A percentile compares a stretch with the other conserved stretches of the same genome.
Conservation (phyloP, 2,797 vertebrate species). For the Rhinophrynus dorsalis region DNA sequence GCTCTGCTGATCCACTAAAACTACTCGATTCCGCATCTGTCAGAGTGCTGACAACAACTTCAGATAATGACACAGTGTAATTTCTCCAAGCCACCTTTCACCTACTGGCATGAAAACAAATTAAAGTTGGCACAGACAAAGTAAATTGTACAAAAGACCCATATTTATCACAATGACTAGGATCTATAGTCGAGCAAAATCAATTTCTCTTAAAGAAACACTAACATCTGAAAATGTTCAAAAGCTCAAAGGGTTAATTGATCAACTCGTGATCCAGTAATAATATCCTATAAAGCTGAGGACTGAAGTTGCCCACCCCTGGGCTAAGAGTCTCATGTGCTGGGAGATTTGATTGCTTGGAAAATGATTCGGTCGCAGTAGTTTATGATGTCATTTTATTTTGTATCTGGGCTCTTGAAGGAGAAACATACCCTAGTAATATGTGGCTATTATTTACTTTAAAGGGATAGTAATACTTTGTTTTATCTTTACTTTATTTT, state of each 20-base stretch:
- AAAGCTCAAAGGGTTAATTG: too few species aligned
- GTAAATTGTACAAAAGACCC: slow-evolving; percentile 56
- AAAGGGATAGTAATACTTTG: too few species aligned
- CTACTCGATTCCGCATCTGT: slow-evolving; percentile 71
- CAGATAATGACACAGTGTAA: slow-evolving; percentile 74
- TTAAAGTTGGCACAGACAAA: slow-evolving; percentile 51
- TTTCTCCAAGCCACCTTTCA: slow-evolving; percentile 65
- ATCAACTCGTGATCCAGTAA: too few species aligned
- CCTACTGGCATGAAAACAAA: slow-evolving; percentile 67
- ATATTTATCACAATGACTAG: slow-evolving; percentile 86
- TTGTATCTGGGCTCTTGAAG: slow-evolving; percentile 65
- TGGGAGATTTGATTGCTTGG: too few species aligned
- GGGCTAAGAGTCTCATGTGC: too few species aligned
- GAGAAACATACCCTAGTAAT: too few species aligned
- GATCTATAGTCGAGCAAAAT: slow-evolving; percentile 74
- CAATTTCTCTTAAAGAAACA: slow-evolving; percentile 82
- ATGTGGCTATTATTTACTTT: too few species aligned
- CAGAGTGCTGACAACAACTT: slow-evolving; percentile 77
- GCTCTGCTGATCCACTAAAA: slow-evolving; percentile 69
- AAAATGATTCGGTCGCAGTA: slow-evolving; percentile 71
- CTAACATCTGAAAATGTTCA: too few species aligned
- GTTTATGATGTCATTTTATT: slow-evolving; percentile 66
- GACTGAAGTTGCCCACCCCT: too few species aligned
- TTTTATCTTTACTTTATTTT: too few species aligned
- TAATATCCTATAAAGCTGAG: slow-evolving; percentile 86